Conservation (phyloP, 1,140 invertebrate genomes). For the Leptopilina clavipes region DNA sequence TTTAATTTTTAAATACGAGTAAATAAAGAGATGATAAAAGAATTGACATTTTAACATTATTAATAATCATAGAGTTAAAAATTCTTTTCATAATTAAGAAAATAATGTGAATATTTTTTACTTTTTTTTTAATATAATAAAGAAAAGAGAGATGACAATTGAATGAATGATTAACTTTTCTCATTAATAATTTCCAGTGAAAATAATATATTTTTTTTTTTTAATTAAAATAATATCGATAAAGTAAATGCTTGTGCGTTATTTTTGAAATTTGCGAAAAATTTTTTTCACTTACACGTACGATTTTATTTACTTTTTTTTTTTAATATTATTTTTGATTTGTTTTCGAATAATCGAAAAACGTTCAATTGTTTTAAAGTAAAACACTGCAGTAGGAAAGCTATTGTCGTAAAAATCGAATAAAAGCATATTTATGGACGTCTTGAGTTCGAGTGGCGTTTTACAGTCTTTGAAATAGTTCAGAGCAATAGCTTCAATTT, state of each 20-base stretch:
- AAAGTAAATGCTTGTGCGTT: slow-evolving; percentile 19
- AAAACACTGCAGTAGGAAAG: background rate
- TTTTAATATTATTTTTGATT: slow-evolving; percentile 31
- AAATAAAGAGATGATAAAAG: no score
- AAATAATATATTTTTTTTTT: no score
- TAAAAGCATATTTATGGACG: slow-evolving; percentile 15
- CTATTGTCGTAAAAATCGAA: background rate
- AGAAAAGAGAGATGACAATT: background rate
- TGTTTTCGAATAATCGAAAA: background rate
- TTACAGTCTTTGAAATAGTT: slow-evolving; percentile 17
- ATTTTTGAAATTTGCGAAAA: slow-evolving; percentile 29
- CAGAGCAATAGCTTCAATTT: background rate
- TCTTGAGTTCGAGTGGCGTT: slow-evolving; percentile 11
- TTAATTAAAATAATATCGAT: no score
- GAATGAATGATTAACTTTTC: background rate
- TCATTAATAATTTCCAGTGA: no score
- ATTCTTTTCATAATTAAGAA: no score
- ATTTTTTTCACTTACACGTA: background rate
- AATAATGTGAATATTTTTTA: no score
- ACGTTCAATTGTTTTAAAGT: slow-evolving; percentile 5
- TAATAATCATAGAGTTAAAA: no score
- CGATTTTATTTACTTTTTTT: background rate
- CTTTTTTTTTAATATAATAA: no score
- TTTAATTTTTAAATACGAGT: background rate
- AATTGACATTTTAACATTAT: no score